phyloP scores from a whole-genome alignment of 1,140 invertebrate genomes.

The Megalopta genalis region DNA sequence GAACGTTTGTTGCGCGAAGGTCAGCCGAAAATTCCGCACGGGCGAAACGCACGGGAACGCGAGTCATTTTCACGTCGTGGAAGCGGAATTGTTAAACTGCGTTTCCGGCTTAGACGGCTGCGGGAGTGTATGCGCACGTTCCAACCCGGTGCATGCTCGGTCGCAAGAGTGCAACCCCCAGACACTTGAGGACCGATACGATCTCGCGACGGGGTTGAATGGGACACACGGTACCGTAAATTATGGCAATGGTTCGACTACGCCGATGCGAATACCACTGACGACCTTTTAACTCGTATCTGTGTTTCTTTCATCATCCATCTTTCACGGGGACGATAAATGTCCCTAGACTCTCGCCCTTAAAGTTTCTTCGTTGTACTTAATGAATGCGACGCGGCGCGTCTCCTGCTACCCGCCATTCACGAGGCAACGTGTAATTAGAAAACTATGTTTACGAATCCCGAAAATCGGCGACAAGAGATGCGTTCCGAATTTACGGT shows the following conservation, averaged over 20 bases:
- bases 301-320: slow-evolving; percentile 9
- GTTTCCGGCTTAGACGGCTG: slow-evolving; percentile 41
- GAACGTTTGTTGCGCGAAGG: too few species aligned
- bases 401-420: not conserved
- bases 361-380: not conserved
- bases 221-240: slow-evolving; percentile 57
- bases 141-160: slow-evolving; percentile 29
- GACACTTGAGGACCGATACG: slow-evolving; percentile 57
- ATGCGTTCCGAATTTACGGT: too few species aligned
- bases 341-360: not conserved
- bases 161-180: slow-evolving; percentile 35
- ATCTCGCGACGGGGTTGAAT: slow-evolving; percentile 64
- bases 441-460: too few species aligned
- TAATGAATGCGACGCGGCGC: not conserved
- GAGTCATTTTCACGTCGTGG: slow-evolving; percentile 53
- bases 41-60: slow-evolving; percentile 31
- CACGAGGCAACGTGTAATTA: too few species aligned
- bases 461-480: too few species aligned
- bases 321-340: not conserved
- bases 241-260: slow-evolving; percentile 58
- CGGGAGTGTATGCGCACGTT: not conserved
- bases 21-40: slow-evolving; percentile 39
- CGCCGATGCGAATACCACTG: slow-evolving; percentile 52
- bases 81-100: slow-evolving; percentile 59
- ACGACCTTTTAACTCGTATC: slow-evolving; percentile 55